Base-by-base conservation (phyloP, 2,888 invertebrate genomes). In the Idaea biselata region DNA sequence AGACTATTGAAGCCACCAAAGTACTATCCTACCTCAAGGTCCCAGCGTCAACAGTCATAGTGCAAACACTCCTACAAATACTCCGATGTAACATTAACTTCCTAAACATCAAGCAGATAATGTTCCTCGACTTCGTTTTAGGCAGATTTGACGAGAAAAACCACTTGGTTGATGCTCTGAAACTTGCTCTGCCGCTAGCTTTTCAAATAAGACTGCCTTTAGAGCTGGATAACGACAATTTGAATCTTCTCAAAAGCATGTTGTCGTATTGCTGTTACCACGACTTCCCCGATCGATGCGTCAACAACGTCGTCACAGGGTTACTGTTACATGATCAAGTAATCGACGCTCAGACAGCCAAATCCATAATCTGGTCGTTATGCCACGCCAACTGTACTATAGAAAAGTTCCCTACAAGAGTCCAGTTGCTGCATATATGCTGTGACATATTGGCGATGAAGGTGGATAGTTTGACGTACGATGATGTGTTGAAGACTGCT, bases 141-240 rank as follows among this genome's bases (percentile, higher is more conserved):
- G 76, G 80, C 1, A 89, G 91, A 64, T 92, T 93, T 59, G 84
- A 93, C 55, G 73, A 71, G 1, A 92, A 89, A 16, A 88, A 88
- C 64, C 94, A 95, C 63, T 82, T 96, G 25, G 91, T 94, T 0
- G 94, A 95, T 53, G 95, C 95, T 0, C 75, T 96, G 5, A 90
- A 89, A 73, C 86, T 95, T 0, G 96, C 96, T 0, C 73, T 96
- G 11, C 95, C 96, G 0, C 80, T 95, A 32, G 94, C 95, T 0
- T 95, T 96, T 76, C 94, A 95, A 84, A 92, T 94, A 7, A 93
- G 95, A 66, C 71, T 96, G 7, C 88, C 91, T 0, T 70, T 87
- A 6, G 94, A 95, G 78, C 74, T 95, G 18, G 94, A 95, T 67
- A 84, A 79, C 11, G 84, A 93, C 25, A 94, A 95, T 71, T 65